These are phyloP conservation scores for Chironomus tentans DNA, from an alignment of 2,888 invertebrate genomes.

Conservation along the genomic window DNA sequence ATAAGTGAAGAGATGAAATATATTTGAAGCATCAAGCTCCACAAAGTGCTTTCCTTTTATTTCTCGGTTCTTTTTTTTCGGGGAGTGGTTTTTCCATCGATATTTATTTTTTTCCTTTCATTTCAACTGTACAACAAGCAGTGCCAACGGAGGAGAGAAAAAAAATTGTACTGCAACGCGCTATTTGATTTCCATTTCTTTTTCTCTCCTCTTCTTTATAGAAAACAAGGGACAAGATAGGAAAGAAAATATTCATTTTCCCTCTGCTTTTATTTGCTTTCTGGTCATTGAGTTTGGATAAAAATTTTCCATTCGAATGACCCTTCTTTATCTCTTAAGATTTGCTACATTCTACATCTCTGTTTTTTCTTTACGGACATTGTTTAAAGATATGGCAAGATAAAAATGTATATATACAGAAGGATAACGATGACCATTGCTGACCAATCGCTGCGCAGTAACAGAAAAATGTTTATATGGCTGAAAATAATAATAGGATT, in stretches of 20 bases:
- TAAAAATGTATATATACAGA: too few relatives aligned
- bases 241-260: not conserved
- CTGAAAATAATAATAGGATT: too few relatives aligned
- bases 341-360: not conserved
- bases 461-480: too few relatives aligned
- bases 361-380: too few relatives aligned
- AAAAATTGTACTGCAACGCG: not conserved
- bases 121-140: not conserved
- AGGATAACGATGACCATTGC: too few relatives aligned
- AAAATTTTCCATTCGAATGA: not conserved
- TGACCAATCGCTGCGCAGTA: too few relatives aligned
- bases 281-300: too few relatives aligned
- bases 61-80: not conserved
- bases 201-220: not conserved
- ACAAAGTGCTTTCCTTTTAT: constrained; percentile 8
- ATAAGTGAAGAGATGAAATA: constrained; percentile 3
- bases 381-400: too few relatives aligned
- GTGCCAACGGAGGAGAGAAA: too few relatives aligned
- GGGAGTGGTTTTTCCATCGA: constrained; percentile 27
- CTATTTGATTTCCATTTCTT: not conserved
- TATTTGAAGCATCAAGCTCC: constrained; percentile 7
- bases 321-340: not conserved
- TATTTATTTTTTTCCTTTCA: constrained; percentile 15
- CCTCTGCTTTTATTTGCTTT: too few relatives aligned
- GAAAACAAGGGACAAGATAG: not conserved